These are phyloP conservation scores for Bolinopsis microptera DNA, from an alignment of 37 sponge, comb jelly and placozoan genomes.

Conservation along the genomic window DNA sequence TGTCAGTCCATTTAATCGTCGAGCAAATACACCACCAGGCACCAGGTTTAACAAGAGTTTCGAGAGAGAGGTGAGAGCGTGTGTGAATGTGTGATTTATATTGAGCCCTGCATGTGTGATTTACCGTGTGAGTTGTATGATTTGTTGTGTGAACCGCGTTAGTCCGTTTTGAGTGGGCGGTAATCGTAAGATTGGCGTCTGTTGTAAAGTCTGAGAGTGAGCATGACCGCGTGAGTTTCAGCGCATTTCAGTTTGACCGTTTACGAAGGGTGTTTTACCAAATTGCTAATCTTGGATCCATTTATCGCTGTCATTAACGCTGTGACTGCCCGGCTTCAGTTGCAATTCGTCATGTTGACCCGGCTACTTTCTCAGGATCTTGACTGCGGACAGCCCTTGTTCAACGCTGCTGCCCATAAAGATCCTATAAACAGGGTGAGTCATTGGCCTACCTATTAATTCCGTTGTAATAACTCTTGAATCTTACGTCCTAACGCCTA, in stretches of 20 bases:
- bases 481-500: no score
- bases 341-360: neutral
- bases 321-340: neutral
- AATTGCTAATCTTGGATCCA: neutral
- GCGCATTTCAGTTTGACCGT: neutral
- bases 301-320: neutral
- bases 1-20: neutral
- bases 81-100: neutral
- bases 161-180: neutral
- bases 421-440: neutral
- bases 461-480: no score
- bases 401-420: neutral
- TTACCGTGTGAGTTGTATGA: neutral
- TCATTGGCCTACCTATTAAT: no score
- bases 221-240: neutral
- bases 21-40: slow-evolving; percentile 56
- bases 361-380: neutral
- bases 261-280: neutral
- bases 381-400: neutral
- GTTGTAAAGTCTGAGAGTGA: neutral
- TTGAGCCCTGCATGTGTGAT: neutral
- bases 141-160: neutral
- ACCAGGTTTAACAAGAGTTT: slow-evolving; percentile 2
- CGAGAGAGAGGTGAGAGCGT: neutral
- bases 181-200: no score